Evolutionary conservation across 2,113 vertebrate species (phyloP), one percentile per base, ranked within the genome.

Genomic region (Lophura nycthemera): DNA sequence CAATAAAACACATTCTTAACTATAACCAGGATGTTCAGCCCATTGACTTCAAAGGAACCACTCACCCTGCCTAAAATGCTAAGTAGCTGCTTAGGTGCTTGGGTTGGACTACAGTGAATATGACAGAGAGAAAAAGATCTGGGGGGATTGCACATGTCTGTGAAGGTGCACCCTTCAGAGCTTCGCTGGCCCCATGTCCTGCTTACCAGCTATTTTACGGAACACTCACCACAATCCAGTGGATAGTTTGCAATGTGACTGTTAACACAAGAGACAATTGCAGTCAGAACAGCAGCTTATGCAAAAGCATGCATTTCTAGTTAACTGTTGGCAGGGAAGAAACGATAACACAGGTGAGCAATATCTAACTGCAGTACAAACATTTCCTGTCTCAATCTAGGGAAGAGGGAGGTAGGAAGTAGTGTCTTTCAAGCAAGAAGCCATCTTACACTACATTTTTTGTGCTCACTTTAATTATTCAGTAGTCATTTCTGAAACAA

Each of bases 21-120:
- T 60, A 93, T 11, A 97, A 92, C 83, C 94, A 96, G 95, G 95
- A 97, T 94, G 93, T 95, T 90, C 94, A 95, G 93, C 89, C 80
- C 10, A 47, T 12, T 86, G 73, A 97, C 93, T 95, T 96, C 94
- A 96, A 96, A 97, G 66, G 93, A 95, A 73, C 61, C 66, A 32
- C 75, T 90, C 83, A 69, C 80, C 54, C 90, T 94, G 80, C 86
- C 92, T 94, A 92, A 94, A 95, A 90, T 63, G 90, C 90, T 25
- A 92, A 96, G 50, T 75, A 84, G 88, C 92, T 93, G 86, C 87
- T 76, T 76, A 95, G 95, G 93, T 84, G 88, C 83, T 89, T 89
- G 91, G 92, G 45, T 56, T 93, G 76, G 70, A 76, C 70, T 87
- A 56, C 80, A 57, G 10, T 80, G 94, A 88, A 88, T 22, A 30